Percentiles rank a stretch among this genome's conserved stretches.
phyloP scores from a whole-genome alignment of 2,113 vertebrate genomes.

The Neoarius graeffei region DNA sequence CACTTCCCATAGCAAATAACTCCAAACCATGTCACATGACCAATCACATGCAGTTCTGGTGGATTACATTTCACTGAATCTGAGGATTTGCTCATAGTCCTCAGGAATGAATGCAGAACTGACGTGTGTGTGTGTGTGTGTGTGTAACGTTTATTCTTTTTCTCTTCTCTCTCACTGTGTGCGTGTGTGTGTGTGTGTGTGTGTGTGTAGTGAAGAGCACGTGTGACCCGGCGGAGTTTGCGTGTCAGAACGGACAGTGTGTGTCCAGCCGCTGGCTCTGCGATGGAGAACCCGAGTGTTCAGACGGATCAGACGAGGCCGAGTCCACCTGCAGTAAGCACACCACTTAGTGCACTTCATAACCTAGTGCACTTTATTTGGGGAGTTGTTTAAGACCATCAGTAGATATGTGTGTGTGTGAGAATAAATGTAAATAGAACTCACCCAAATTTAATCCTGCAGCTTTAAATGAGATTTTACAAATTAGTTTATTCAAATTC shows the following conservation, averaged over 20 bases:
- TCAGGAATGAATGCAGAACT: neutral
- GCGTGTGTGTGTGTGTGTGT: neutral
- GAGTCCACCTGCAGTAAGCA: slow-evolving; percentile 89
- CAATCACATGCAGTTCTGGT: neutral
- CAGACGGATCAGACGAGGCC: slow-evolving; percentile 88
- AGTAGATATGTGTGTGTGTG: neutral
- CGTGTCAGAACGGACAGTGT: slow-evolving; percentile 91
- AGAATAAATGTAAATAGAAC: neutral
- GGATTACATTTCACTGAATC: neutral
- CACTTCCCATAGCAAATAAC: neutral
- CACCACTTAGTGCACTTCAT: neutral
- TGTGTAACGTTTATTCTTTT: neutral
- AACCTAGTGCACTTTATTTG: neutral
- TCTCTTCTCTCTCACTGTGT: neutral
- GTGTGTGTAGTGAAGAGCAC: slow-evolving; percentile 77
- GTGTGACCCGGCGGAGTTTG: slow-evolving; percentile 87
- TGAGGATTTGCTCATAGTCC: neutral
- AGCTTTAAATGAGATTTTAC: neutral
- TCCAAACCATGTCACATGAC: neutral
- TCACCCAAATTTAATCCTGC: neutral
- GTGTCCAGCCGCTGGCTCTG: slow-evolving; percentile 90
- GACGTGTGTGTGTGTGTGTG: neutral
- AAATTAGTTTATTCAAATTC: neutral
- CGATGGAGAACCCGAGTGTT: slow-evolving; percentile 91
- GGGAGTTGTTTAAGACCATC: neutral